Base-by-base conservation (phyloP, 2,113 vertebrate genomes). In the Etia nguti region DNA sequence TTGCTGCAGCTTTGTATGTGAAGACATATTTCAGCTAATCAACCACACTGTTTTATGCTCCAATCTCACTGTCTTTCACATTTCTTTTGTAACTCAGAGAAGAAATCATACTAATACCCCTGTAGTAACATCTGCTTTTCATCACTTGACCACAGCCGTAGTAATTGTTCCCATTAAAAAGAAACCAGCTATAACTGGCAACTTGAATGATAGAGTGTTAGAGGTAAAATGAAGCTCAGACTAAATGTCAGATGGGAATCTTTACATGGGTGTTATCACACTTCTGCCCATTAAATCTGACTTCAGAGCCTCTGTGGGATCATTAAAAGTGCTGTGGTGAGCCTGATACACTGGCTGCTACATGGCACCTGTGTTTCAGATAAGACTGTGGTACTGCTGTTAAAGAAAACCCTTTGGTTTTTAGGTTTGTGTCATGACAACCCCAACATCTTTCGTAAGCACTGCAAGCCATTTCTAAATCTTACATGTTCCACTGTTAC, bases 221-320 rank as follows among this genome's bases (percentile, higher is more conserved):
- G 87, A 55, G 70, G 65, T 73, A 60, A 84, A 93, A 82, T 81
- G 83, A 88, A 81, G 89, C 86, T 87, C 84, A 73, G 86, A 79
- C 55, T 87, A 75, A 90, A 88, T 93, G 90, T 93, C 89, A 88
- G 86, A 88, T 91, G 86, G 86, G 83, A 92, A 88, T 93, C 91
- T 90, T 86, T 68, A 91, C 83, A 57, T 86, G 73, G 85, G 85
- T 84, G 89, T 92, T 91, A 89, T 94, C 90, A 85, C 91, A 91
- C 92, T 90, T 92, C 80, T 89, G 48, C 87, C 90, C 85, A 93
- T 94, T 93, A 94, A 93, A 93, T 36, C 48, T 18, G 59, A 83
- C 90, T 89, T 82, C 60, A 91, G 88, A 88, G 84, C 59, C 81
- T 86, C 82, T 68, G 41, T 54, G 70, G 83, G 90, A 93, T 92